Evolutionary conservation across 2,888 invertebrate genomes (phyloP).

Genomic region (Melanophora roralis): DNA sequence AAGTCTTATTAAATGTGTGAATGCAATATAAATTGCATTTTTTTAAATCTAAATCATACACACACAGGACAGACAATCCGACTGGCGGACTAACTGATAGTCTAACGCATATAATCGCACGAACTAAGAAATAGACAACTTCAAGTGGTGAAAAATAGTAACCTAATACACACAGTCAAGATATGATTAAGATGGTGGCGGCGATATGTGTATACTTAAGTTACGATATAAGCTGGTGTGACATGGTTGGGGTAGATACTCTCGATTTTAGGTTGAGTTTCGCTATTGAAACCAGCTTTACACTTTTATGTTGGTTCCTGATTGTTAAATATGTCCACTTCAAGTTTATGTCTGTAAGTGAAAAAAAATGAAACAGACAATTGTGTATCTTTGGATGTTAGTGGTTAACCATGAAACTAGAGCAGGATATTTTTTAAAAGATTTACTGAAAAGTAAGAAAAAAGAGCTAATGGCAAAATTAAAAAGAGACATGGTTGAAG

Average conservation of each 20-base stretch:
- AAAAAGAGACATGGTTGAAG: constrained; percentile 51
- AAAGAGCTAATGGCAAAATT: background rate
- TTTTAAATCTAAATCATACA: constrained; percentile 37
- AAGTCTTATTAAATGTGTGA: constrained; percentile 53
- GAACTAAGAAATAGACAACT: constrained; percentile 34
- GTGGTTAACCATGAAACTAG: constrained; percentile 68
- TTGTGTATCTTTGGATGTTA: background rate
- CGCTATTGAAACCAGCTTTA: constrained; percentile 70
- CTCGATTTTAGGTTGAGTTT: constrained; percentile 27
- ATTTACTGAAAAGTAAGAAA: background rate
- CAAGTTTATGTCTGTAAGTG: constrained; percentile 10
- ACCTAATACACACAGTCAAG: constrained; percentile 32
- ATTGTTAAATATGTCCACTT: constrained; percentile 72
- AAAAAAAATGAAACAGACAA: background rate
- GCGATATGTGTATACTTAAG: background rate
- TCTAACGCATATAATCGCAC: constrained; percentile 40
- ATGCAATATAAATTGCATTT: constrained; percentile 25
- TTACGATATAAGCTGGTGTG: constrained; percentile 16
- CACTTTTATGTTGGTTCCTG: constrained; percentile 67
- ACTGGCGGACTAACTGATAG: constrained; percentile 1
- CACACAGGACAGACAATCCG: constrained; percentile 10
- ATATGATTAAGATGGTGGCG: constrained; percentile 49
- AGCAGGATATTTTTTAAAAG: constrained; percentile 69
- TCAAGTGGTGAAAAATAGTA: background rate
- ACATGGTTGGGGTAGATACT: constrained; percentile 23